These are phyloP conservation scores for Mungos mungo DNA, from an alignment of 2,113 vertebrate genomes.

Conservation along the genomic window DNA sequence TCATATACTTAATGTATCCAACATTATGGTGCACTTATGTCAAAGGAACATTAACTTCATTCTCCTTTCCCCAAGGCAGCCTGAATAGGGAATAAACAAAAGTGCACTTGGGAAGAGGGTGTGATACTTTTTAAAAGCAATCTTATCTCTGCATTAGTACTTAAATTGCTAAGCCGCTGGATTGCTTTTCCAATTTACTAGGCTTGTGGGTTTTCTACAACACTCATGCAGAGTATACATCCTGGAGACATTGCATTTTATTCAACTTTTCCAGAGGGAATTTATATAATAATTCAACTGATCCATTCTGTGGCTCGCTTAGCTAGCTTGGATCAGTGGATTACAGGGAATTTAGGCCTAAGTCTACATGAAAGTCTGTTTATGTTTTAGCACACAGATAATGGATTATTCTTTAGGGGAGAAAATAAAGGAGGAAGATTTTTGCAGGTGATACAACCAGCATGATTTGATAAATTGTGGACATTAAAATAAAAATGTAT, in stretches of 20 bases:
- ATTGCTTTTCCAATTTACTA: constrained; percentile 75
- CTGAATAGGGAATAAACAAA: constrained; percentile 44
- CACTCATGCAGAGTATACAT: constrained; percentile 59
- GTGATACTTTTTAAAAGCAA: constrained; percentile 66
- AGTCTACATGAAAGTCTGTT: constrained; percentile 46
- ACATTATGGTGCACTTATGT: constrained; percentile 14
- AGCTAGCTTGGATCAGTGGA: constrained; percentile 66
- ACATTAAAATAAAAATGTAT: background rate
- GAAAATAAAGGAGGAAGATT: background rate
- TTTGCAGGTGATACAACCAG: background rate
- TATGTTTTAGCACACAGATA: constrained; percentile 23
- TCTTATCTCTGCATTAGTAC: constrained; percentile 41
- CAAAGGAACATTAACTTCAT: constrained; percentile 60
- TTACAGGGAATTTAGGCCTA: constrained; percentile 71
- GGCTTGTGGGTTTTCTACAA: constrained; percentile 65
- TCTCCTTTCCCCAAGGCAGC: constrained; percentile 35
- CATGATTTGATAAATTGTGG: background rate
- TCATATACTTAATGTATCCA: constrained; percentile 41
- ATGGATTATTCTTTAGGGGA: constrained; percentile 27
- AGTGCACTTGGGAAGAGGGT: constrained; percentile 38
- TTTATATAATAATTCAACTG: constrained; percentile 79
- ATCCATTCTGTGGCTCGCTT: constrained; percentile 71
- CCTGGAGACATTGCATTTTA: constrained; percentile 52
- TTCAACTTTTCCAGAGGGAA: constrained; percentile 76
- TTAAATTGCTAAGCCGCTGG: constrained; percentile 54